Conservation (phyloP, 1,140 invertebrate genomes). For the Apocrypta bakeri region DNA sequence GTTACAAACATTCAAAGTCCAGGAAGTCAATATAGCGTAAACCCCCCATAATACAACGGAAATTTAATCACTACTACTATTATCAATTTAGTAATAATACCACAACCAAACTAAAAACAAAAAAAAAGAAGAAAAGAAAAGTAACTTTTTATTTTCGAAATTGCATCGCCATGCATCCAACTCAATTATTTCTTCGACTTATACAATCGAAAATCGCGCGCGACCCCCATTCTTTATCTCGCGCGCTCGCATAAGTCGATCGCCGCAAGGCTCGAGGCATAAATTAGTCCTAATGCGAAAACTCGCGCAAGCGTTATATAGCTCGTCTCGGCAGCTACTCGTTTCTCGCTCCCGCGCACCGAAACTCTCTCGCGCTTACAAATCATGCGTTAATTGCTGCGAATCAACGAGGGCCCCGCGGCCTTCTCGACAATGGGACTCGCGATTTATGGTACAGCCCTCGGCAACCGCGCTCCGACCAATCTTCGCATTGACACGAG, state of each 20-base stretch:
- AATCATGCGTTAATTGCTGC: constrained; percentile 63
- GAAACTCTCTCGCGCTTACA: constrained; percentile 49
- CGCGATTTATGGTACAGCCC: neutral
- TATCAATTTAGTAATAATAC: too few species aligned
- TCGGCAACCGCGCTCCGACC: too few species aligned
- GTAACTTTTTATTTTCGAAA: too few species aligned
- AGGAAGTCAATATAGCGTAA: too few species aligned
- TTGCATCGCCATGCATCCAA: too few species aligned
- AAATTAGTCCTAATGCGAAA: constrained; percentile 55
- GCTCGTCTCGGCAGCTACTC: neutral
- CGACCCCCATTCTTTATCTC: constrained; percentile 10
- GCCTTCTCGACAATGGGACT: neutral
- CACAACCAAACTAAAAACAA: too few species aligned
- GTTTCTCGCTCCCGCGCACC: constrained; percentile 9
- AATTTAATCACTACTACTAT: too few species aligned
- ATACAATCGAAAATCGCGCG: too few species aligned
- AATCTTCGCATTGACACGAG: neutral
- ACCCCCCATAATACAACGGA: too few species aligned
- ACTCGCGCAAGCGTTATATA: neutral
- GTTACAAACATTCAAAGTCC: too few species aligned
- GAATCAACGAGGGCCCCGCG: constrained; percentile 54
- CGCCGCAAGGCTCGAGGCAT: constrained; percentile 42
- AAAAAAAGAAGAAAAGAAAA: too few species aligned
- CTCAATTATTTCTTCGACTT: neutral
- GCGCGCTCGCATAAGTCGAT: neutral